Conservation (phyloP, 1,140 invertebrate genomes). For the Potamilus streckersoni region DNA sequence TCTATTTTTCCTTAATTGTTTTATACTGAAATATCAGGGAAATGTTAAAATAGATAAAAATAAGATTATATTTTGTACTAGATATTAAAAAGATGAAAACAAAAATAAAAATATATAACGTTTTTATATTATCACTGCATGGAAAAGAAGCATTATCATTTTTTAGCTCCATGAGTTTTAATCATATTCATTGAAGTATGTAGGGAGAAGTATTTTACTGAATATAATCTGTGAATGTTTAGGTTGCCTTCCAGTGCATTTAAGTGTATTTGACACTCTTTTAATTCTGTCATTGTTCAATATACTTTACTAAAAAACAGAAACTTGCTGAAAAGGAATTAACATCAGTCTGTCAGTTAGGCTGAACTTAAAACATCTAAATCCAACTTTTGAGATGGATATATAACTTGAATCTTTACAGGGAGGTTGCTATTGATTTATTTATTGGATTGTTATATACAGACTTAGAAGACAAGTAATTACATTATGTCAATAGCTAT, state of each 20-base stretch:
- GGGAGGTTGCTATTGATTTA: no score
- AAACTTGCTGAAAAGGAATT: no score
- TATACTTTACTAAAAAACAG: neutral
- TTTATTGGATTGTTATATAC: no score
- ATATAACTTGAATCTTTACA: no score
- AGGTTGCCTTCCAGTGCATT: neutral
- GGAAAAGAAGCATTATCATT: neutral
- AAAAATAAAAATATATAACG: conserved; percentile 7
- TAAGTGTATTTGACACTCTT: neutral
- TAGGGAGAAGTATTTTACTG: conserved; percentile 1
- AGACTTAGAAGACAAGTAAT: no score
- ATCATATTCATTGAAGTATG: conserved; percentile 1
- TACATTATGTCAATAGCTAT: no score
- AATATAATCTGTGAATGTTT: neutral
- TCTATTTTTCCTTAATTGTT: conserved; percentile 11
- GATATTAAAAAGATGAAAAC: conserved; percentile 23
- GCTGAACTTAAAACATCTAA: no score
- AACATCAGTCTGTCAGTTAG: no score
- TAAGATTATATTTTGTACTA: conserved; percentile 36
- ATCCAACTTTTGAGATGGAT: no score
- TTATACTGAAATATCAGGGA: conserved; percentile 32
- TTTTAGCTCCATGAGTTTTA: neutral
- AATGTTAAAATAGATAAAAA: conserved; percentile 24
- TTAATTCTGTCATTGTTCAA: neutral
- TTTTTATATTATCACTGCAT: conserved; percentile 5